Evolutionary conservation across 1,140 invertebrate genomes (phyloP).

Genomic region (Drosophila ercepeae): DNA sequence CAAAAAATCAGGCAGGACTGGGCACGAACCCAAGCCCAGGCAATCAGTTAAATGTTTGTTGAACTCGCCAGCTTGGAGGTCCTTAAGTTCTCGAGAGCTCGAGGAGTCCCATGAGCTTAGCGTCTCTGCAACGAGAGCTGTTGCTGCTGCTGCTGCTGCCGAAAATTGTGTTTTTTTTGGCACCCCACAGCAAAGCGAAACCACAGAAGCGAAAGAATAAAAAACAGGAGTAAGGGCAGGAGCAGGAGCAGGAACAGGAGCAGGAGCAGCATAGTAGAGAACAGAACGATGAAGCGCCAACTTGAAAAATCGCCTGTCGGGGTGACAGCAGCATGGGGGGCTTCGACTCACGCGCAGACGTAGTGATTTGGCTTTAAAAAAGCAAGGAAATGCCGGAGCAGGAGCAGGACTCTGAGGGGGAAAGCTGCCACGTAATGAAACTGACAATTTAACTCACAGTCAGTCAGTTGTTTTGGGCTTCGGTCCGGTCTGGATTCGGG

Average conservation of each 20-base stretch:
- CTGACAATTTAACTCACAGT: conserved; percentile 78
- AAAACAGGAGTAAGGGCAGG: conserved; percentile 15
- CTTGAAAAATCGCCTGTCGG: conserved; percentile 80
- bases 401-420: not conserved
- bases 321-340: conserved; percentile 9
- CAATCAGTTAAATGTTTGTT: conserved; percentile 84
- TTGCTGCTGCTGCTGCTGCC: no score
- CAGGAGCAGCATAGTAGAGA: conserved; percentile 3
- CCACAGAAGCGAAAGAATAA: conserved; percentile 27
- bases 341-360: conserved; percentile 66
- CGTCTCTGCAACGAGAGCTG: not conserved
- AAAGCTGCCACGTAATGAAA: conserved; percentile 78
- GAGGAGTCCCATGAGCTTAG: conserved; percentile 44
- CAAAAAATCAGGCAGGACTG: conserved; percentile 74
- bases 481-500: conserved; percentile 18
- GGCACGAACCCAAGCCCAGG: conserved; percentile 70
- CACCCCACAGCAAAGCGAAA: conserved; percentile 18
- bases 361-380: conserved; percentile 79
- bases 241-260: conserved; percentile 4
- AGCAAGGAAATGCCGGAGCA: conserved; percentile 22
- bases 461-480: conserved; percentile 47
- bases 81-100: conserved; percentile 33
- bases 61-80: conserved; percentile 68
- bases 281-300: conserved; percentile 70
- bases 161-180: conserved; percentile 65